Base-by-base conservation (phyloP, 2,113 vertebrate species). In the Melanotaenia duboulayi region DNA sequence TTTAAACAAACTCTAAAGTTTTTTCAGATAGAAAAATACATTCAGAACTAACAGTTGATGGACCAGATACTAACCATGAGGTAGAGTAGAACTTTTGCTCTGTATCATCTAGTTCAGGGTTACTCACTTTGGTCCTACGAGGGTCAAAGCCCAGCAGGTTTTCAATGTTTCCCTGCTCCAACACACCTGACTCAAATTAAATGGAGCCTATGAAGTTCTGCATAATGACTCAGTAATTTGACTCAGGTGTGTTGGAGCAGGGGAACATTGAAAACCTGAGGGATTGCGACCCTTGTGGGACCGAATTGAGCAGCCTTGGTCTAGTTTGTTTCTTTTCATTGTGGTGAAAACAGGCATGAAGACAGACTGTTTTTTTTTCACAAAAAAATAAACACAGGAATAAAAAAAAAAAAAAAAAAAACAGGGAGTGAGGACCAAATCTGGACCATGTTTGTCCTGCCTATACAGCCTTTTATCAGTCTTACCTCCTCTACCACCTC, bases 401-500 rank as follows among this genome's bases (percentile, higher is more conserved):
- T 24, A 20, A 54, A 62, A 32, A 7, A 60, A 19, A 23, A 22
- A 42, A 22, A 1, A 59, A 28, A 19, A 64, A 50, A 32, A 16
- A 42, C 28, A 28, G 24, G 32, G 32, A 9, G 4, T 5, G 60
- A 54, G 56, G 40, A 74, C 82, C 82, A 70, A 35, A 76, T 85
- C 57, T 59, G 68, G 80, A 80, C 65, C 51, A 70, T 10, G 23
- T 64, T 39, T 42, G 65, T 87, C 72, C 71, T 68, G 72, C 78
- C 79, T 78, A 60, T 52, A 85, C 58, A 81, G 76, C 76, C 60
- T 84, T 32, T 82, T 71, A 77, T 90, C 86, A 81, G 60, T 88
- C 94, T 94, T 94, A 94, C 94, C 94, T 95, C 94, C 93, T 94
- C 92, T 94, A 93, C 94, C 93, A 89, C 92, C 94, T 83, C 94